Evolutionary conservation across 1,140 invertebrate genomes (phyloP).

Genomic region (Druon quercuslanigerum): DNA sequence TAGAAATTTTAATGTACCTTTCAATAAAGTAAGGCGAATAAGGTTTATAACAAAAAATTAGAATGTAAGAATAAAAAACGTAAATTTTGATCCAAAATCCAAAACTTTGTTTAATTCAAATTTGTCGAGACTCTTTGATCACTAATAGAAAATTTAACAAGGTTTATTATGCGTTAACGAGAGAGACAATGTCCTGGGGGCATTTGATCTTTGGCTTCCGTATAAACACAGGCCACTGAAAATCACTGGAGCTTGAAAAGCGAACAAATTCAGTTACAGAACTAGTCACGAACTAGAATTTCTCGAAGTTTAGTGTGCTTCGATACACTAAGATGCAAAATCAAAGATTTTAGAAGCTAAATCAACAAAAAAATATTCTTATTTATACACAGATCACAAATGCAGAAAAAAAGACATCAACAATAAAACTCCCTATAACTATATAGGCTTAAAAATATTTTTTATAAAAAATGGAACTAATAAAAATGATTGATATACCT

Average conservation of each 20-base stretch:
- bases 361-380: neutral
- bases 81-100: no score
- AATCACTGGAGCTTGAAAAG: constrained; percentile 71
- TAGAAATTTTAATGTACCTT: no score
- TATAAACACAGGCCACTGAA: constrained; percentile 56
- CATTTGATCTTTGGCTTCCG: constrained; percentile 57
- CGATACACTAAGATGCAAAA: neutral
- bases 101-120: neutral
- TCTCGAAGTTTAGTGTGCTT: neutral
- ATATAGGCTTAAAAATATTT: no score
- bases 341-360: neutral
- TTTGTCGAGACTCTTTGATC: neutral
- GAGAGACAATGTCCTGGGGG: constrained; percentile 64
- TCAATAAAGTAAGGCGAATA: no score
- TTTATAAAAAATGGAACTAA: no score
- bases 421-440: no score
- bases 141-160: constrained; percentile 22
- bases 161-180: constrained; percentile 49
- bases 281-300: constrained; percentile 47
- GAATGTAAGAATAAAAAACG: neutral
- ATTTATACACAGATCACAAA: neutral
- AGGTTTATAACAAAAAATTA: neutral
- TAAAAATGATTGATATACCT: no score
- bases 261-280: constrained; percentile 72
- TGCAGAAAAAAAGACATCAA: neutral